phyloP scores from a whole-genome alignment of 92 coral and sea anemone genomes.

The Scolanthus callimorphus region DNA sequence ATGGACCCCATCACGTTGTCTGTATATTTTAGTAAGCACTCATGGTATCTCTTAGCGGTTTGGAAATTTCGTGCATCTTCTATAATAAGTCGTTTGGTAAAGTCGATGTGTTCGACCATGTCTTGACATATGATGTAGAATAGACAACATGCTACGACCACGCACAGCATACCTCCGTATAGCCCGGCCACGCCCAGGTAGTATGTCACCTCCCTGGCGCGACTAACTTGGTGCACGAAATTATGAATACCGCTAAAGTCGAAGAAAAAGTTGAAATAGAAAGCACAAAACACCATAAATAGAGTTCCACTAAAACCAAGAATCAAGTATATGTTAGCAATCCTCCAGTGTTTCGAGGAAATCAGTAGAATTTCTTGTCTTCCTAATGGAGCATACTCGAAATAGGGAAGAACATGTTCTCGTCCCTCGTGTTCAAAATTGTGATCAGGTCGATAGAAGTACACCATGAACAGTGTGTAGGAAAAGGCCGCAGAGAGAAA shows the following conservation, averaged over 20 bases:
- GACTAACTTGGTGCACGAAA: no score
- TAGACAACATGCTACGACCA: no score
- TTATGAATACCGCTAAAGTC: conserved; percentile 48
- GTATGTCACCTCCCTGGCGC: no score
- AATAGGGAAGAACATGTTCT: conserved; percentile 17
- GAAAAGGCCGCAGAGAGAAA: background rate
- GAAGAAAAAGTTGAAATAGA: conserved; percentile 40
- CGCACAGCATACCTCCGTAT: conserved; percentile 41
- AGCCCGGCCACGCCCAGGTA: no score
- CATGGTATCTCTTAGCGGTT: conserved; percentile 52
- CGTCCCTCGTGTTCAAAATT: background rate
- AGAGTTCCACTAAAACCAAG: conserved; percentile 30
- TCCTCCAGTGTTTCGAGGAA: conserved; percentile 33
- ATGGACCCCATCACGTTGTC: conserved; percentile 36
- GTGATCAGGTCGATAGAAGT: no score
- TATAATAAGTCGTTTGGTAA: conserved; percentile 32
- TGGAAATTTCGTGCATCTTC: conserved; percentile 28
- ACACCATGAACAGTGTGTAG: no score
- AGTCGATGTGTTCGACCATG: conserved; percentile 45
- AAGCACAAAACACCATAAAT: conserved; percentile 24
- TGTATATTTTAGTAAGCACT: conserved; percentile 47
- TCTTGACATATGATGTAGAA: conserved; percentile 50
- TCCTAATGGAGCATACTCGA: conserved; percentile 43
- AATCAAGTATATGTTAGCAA: conserved; percentile 23
- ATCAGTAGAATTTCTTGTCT: conserved; percentile 36